These are phyloP conservation scores for Campylorhamphus procurvoides DNA, from an alignment of 2,113 vertebrate genomes.

Conservation along the genomic window DNA sequence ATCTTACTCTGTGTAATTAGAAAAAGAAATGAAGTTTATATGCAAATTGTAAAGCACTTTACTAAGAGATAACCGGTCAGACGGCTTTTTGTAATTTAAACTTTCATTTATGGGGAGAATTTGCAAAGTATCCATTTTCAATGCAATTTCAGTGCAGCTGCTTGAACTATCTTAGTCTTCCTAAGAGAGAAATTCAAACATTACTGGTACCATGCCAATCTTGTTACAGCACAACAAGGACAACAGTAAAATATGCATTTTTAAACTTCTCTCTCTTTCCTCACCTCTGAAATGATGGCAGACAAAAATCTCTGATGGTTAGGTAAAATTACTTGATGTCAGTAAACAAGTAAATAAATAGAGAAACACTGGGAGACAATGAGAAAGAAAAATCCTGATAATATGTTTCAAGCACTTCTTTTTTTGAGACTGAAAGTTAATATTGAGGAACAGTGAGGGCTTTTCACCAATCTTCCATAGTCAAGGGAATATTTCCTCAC, in stretches of 20 bases:
- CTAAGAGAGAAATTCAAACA: conserved; percentile 70
- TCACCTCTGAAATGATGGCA: neutral
- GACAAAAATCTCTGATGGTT: conserved; percentile 17
- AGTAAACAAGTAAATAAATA: conserved; percentile 7
- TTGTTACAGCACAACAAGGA: conserved; percentile 54
- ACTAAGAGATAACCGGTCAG: conserved; percentile 74
- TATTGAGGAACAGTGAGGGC: neutral
- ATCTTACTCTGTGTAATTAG: conserved; percentile 80
- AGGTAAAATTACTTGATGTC: neutral
- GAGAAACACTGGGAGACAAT: neutral
- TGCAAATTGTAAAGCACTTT: conserved; percentile 78
- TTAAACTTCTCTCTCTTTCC: conserved; percentile 35
- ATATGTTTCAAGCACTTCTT: neutral
- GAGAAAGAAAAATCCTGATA: neutral
- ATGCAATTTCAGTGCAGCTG: conserved; percentile 75
- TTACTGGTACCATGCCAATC: conserved; percentile 58
- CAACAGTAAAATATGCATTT: conserved; percentile 64
- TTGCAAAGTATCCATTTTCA: conserved; percentile 73
- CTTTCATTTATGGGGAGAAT: conserved; percentile 72
- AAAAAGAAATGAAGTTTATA: conserved; percentile 83
- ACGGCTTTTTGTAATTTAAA: conserved; percentile 75
- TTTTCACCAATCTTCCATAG: neutral
- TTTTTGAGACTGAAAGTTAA: neutral
- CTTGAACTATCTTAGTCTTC: conserved; percentile 61
- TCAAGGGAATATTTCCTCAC: neutral